These are phyloP conservation scores for Beroe ovata DNA, from an alignment of 37 sponge, comb jelly and placozoan genomes.

Conservation along the genomic window DNA sequence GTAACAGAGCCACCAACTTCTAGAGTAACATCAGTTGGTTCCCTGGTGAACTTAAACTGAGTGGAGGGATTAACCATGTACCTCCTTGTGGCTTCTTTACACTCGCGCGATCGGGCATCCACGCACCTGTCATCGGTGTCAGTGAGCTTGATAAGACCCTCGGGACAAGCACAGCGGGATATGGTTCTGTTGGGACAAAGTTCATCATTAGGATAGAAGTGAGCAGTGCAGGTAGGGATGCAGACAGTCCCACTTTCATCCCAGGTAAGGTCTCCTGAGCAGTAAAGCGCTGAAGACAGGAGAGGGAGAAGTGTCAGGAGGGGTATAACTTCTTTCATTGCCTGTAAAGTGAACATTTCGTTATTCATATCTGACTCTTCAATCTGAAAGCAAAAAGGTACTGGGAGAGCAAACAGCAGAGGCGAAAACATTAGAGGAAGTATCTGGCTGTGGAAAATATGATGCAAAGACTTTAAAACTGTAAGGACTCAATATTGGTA, in stretches of 20 bases:
- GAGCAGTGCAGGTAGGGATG: slow-evolving; percentile 56
- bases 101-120: not conserved
- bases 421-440: too few relatives aligned
- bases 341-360: too few relatives aligned
- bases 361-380: too few relatives aligned
- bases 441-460: too few relatives aligned
- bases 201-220: slow-evolving; percentile 28
- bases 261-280: slow-evolving; percentile 20
- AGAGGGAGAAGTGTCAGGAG: not conserved
- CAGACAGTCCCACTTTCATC: not conserved
- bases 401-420: too few relatives aligned
- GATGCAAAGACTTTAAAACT: too few relatives aligned
- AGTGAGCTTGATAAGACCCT: not conserved
- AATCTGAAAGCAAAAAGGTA: too few relatives aligned
- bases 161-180: slow-evolving; percentile 32
- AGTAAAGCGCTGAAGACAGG: not conserved
- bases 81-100: not conserved
- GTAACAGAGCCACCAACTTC: not conserved
- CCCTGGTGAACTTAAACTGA: slow-evolving; percentile 51
- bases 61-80: slow-evolving; percentile 62
- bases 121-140: slow-evolving; percentile 20
- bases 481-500: too few relatives aligned
- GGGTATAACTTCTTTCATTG: not conserved
- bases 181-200: slow-evolving; percentile 54
- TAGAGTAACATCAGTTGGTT: slow-evolving; percentile 18